Conservation (phyloP, 2,113 vertebrate species). For the Rhabdomys dilectus region DNA sequence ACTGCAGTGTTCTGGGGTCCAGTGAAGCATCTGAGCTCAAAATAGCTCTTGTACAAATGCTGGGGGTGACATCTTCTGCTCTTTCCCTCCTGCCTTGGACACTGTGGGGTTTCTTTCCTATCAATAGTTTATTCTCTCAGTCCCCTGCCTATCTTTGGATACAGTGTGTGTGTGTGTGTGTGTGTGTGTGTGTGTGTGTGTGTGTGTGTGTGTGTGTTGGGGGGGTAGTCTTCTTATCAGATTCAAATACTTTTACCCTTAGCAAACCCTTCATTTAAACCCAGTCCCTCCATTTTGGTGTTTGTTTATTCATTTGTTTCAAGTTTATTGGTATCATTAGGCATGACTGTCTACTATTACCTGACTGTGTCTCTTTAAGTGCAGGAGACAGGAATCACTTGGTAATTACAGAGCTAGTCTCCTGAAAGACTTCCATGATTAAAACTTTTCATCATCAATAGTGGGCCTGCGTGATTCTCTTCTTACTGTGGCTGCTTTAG, state of each 20-base stretch:
- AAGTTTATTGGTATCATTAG: conserved; percentile 54
- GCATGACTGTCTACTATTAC: neutral
- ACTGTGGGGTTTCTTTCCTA: neutral
- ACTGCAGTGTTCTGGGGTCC: conserved; percentile 17
- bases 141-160: conserved; percentile 42
- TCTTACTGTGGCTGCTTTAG: conserved; percentile 39
- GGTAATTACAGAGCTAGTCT: conserved; percentile 3
- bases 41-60: neutral
- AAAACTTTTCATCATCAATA: conserved; percentile 49
- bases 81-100: neutral
- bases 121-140: neutral
- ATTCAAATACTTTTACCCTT: conserved; percentile 61
- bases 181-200: too few relatives aligned
- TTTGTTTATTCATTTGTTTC: neutral
- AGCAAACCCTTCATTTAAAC: conserved; percentile 52
- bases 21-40: conserved; percentile 4
- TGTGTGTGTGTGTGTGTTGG: too few relatives aligned
- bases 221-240: conserved; percentile 58
- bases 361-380: conserved; percentile 37
- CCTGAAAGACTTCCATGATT: neutral
- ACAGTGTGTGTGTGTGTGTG: neutral
- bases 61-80: neutral
- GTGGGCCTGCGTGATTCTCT: conserved; percentile 44
- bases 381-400: neutral
- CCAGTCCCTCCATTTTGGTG: neutral